Percentiles rank a stretch among this genome's conserved stretches.
Conservation (phyloP, 2,113 vertebrate genomes). For the Damaliscus lunatus region DNA sequence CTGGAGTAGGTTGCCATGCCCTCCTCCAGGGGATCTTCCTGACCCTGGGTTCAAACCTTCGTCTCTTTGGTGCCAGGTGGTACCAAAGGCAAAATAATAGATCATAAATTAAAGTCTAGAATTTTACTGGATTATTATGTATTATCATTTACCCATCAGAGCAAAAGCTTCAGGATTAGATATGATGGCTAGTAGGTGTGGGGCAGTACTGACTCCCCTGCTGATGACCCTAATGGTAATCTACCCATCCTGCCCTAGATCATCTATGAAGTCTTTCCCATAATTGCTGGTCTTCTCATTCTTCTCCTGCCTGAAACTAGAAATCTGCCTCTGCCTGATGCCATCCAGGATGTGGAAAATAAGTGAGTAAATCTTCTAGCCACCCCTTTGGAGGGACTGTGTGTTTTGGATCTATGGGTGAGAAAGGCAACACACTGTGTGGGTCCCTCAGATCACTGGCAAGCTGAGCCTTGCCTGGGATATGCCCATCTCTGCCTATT, state of each 20-base stretch:
- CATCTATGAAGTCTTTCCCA: slow-evolving; percentile 75
- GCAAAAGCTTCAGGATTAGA: slow-evolving; percentile 81
- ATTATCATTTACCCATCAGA: slow-evolving; percentile 49
- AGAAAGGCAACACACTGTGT: too few species aligned
- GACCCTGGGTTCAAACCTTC: too few species aligned
- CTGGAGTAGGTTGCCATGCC: too few species aligned
- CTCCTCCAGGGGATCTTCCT: too few species aligned
- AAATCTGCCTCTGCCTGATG: neutral
- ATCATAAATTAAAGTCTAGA: neutral
- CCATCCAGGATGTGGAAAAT: neutral
- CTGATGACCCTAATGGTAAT: slow-evolving; percentile 75
- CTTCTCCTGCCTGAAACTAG: neutral
- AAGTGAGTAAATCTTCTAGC: neutral
- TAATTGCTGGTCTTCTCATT: slow-evolving; percentile 76
- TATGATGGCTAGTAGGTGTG: slow-evolving; percentile 79
- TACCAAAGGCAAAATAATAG: neutral
- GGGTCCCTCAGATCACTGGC: too few species aligned
- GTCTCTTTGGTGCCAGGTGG: too few species aligned
- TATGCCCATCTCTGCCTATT: too few species aligned
- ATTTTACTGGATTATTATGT: neutral
- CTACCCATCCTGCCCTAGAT: slow-evolving; percentile 71
- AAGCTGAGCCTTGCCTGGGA: too few species aligned
- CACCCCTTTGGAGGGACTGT: neutral
- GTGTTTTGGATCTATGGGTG: neutral
- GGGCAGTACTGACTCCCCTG: slow-evolving; percentile 80